Evolutionary conservation across 1,140 invertebrate genomes (phyloP).

Genomic region (Spodoptera litura): DNA sequence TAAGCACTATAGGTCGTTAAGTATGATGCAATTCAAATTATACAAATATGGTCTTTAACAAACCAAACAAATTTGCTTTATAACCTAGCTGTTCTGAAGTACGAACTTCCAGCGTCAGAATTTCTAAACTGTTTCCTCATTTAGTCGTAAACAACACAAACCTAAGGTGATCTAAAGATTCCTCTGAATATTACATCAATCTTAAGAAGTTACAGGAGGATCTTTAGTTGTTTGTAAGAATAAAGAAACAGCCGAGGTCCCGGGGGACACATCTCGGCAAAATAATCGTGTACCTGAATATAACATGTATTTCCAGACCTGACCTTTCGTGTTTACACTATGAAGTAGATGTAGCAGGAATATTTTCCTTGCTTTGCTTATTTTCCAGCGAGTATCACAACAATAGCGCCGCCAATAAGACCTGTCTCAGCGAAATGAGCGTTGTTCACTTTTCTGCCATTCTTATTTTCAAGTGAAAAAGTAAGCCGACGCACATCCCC

Average conservation of each 20-base stretch:
- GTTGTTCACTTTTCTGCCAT: constrained; percentile 13
- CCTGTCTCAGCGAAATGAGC: background rate
- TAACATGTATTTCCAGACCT: constrained; percentile 16
- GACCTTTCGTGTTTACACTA: constrained; percentile 12
- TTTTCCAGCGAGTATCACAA: constrained; percentile 12
- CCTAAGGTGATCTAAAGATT: background rate
- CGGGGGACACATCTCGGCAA: constrained; percentile 11
- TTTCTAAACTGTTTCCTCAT: background rate
- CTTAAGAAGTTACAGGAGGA: constrained; percentile 13
- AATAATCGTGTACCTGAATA: constrained; percentile 20
- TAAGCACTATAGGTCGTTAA: background rate
- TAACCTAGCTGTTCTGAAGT: too few species aligned
- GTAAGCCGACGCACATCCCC: background rate
- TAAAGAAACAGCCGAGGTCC: constrained; percentile 5
- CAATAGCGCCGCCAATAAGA: constrained; percentile 27
- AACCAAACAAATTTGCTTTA: too few species aligned
- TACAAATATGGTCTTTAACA: too few species aligned
- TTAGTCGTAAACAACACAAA: background rate
- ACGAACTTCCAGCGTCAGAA: too few species aligned
- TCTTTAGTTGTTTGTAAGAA: constrained; percentile 10
- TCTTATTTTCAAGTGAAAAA: constrained; percentile 28
- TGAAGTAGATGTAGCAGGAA: constrained; percentile 5
- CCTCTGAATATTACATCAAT: constrained; percentile 29
- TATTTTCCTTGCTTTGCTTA: constrained; percentile 15
- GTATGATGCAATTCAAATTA: too few species aligned